Evolutionary conservation across 2,113 vertebrate genomes (phyloP).

Genomic region (Hippocampus guttulatus): DNA sequence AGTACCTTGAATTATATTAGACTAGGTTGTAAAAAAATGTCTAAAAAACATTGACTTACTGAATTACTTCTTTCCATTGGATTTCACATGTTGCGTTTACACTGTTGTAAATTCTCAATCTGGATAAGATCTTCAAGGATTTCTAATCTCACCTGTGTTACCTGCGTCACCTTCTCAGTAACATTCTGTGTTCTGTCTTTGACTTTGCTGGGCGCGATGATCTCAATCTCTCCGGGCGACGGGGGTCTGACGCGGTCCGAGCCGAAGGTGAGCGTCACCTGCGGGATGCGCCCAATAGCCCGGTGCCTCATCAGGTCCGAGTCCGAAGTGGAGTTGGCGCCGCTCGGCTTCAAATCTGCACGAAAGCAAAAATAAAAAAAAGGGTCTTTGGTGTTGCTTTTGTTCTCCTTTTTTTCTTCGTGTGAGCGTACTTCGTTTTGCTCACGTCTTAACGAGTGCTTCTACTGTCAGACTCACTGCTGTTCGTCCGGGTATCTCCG

Average conservation of each 20-base stretch:
- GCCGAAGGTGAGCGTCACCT: slow-evolving; percentile 91
- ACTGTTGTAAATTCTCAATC: too few species aligned
- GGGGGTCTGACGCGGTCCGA: slow-evolving; percentile 85
- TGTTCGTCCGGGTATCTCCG: slow-evolving; percentile 69
- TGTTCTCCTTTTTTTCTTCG: background rate
- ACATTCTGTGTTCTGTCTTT: slow-evolving; percentile 95
- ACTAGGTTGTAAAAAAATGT: too few species aligned
- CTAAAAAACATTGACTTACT: too few species aligned
- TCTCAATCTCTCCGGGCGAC: slow-evolving; percentile 92
- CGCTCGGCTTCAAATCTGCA: slow-evolving; percentile 78
- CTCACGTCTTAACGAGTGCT: background rate
- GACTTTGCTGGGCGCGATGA: slow-evolving; percentile 92
- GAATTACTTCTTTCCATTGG: too few species aligned
- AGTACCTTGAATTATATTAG: too few species aligned
- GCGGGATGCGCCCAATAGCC: slow-evolving; percentile 86
- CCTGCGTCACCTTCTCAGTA: slow-evolving; percentile 97
- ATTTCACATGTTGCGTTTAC: too few species aligned
- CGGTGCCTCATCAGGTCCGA: slow-evolving; percentile 85
- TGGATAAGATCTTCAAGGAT: too few species aligned
- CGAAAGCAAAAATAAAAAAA: background rate
- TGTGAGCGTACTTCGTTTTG: background rate
- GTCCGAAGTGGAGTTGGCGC: slow-evolving; percentile 85
- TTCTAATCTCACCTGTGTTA: slow-evolving; percentile 83
- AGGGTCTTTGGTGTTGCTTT: background rate
- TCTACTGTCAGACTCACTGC: slow-evolving; percentile 62